These are phyloP conservation scores for Atopsyche davidsoni DNA, from an alignment of 1,140 invertebrate genomes.

Conservation along the genomic window DNA sequence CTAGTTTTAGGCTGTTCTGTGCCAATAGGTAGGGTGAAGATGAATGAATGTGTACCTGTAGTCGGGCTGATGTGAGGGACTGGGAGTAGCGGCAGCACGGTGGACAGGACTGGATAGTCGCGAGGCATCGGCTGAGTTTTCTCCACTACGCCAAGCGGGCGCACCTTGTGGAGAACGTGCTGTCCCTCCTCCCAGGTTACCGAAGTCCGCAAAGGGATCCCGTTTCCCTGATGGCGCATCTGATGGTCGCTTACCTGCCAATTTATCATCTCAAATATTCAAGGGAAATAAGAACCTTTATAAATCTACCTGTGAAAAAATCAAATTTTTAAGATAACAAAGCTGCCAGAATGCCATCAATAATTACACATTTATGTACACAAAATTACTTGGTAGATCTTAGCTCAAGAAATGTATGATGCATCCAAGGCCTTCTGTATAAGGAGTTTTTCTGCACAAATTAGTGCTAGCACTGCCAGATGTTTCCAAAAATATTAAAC, in stretches of 20 bases:
- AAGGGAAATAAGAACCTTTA: neutral
- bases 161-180: neutral
- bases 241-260: slow-evolving; percentile 32
- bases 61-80: slow-evolving; percentile 46
- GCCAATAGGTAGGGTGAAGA: too few species aligned
- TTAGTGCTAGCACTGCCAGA: too few species aligned
- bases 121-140: slow-evolving; percentile 23
- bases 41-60: slow-evolving; percentile 37
- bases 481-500: too few species aligned
- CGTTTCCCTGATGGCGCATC: slow-evolving; percentile 26
- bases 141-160: slow-evolving; percentile 23
- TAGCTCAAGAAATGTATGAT: too few species aligned
- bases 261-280: slow-evolving; percentile 8
- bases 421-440: too few species aligned
- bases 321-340: too few species aligned
- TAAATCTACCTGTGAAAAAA: neutral
- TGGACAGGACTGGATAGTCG: slow-evolving; percentile 31
- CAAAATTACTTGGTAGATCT: too few species aligned
- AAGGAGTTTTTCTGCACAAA: too few species aligned
- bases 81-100: slow-evolving; percentile 35
- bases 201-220: slow-evolving; percentile 54
- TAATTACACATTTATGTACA: too few species aligned
- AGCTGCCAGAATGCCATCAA: too few species aligned
- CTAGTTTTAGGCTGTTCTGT: too few species aligned
- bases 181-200: slow-evolving; percentile 36